A percentile compares a stretch with the other conserved stretches of the same genome.
Evolutionary conservation across 2,888 invertebrate species (phyloP).

Genomic region (Nemapogon koenigi): DNA sequence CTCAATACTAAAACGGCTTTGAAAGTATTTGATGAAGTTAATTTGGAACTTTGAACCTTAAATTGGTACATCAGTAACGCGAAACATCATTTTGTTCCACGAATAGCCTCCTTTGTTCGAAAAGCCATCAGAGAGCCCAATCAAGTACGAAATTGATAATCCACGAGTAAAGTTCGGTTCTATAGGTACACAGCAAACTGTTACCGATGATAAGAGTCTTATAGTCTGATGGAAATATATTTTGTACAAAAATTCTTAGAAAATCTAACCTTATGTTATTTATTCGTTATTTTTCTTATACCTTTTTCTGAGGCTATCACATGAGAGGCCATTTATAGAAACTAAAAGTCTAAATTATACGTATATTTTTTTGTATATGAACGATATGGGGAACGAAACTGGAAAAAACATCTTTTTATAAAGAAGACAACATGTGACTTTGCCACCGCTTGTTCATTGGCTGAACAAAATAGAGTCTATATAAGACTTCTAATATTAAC

Average conservation of each 20-base stretch:
- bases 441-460: no score
- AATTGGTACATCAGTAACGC: not conserved
- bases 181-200: conserved; percentile 28
- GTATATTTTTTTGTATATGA: no score
- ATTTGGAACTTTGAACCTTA: not conserved
- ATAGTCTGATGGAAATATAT: conserved; percentile 35
- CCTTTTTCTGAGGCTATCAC: no score
- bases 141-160: conserved; percentile 61
- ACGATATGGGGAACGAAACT: no score
- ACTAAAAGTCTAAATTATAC: no score
- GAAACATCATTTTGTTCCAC: conserved; percentile 14
- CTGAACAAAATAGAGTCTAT: no score
- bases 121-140: conserved; percentile 54
- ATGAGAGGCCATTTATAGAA: no score
- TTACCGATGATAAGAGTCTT: conserved; percentile 43
- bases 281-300: no score
- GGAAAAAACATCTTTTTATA: no score
- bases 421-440: no score
- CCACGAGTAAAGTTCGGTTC: conserved; percentile 19
- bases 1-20: not conserved
- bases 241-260: conserved; percentile 28
- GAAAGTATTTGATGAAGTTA: not conserved
- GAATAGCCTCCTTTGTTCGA: conserved; percentile 38
- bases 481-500: no score
- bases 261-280: no score